Conservation (phyloP, 2,113 vertebrate genomes). For the Bubo scandiacus region DNA sequence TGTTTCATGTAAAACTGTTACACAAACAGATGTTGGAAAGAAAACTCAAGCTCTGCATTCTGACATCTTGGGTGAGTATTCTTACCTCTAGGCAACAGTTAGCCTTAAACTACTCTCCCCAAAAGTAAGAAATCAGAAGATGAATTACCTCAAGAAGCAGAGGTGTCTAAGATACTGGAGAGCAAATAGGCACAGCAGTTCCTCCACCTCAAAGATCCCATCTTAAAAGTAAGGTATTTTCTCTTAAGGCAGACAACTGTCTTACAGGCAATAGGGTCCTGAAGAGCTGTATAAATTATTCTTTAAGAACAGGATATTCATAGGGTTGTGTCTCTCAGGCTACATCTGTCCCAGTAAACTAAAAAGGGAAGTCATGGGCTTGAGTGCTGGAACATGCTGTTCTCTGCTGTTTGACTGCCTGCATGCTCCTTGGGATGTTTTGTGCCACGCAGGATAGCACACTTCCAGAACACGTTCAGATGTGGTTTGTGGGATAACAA, state of each 20-base stretch:
- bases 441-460: rapidly evolving
- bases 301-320: background rate
- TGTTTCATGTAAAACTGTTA: background rate
- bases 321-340: background rate
- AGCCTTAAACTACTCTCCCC: background rate
- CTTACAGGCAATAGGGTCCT: background rate
- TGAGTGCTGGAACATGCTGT: rapidly evolving
- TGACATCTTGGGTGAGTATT: background rate
- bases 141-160: background rate
- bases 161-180: background rate
- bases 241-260: background rate
- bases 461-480: background rate
- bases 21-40: background rate
- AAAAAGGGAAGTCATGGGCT: background rate
- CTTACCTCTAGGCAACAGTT: background rate
- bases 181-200: background rate
- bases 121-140: background rate
- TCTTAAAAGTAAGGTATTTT: background rate
- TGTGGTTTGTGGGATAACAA: rapidly evolving
- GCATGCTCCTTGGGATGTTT: rapidly evolving
- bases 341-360: background rate
- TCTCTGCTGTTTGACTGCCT: background rate
- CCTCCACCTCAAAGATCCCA: background rate
- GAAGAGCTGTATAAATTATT: background rate
- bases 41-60: background rate